Base-by-base conservation (phyloP, 2,113 vertebrate species). In the Mormoops blainvillei region DNA sequence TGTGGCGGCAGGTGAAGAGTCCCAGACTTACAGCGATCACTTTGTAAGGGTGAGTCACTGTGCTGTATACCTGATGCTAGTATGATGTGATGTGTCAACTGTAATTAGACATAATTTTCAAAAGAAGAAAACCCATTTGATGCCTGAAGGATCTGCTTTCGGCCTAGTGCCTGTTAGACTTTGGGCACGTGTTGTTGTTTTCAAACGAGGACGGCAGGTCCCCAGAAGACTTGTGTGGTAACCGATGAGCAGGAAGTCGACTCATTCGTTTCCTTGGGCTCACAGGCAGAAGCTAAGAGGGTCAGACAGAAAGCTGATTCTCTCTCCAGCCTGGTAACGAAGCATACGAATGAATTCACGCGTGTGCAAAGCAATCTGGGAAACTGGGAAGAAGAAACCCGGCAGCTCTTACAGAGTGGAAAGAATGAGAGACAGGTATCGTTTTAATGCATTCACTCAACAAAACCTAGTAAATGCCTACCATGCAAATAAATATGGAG, bases 381-480 rank as follows among this genome's bases (percentile, higher is more conserved):
- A n/a, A 96, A 0, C 65, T 98, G 98, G 98, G 98, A 98, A 65
- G 98, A 98, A 68, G 98, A 99, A 63, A 98, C 97, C 74, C 97
- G 95, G 86, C 38, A 97, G 82, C 97, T 98, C 63, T 94, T 99
- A 18, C 96, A 3, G 67, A 96, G 80, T 4, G 98, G 97, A 71
- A 98, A 98, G 83, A 70, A 92, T 3, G 84, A 98, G 88, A 97
- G 96, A 97, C 95, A 33, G 98, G 99, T 99, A 98, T 24, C 14
- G 36, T 67, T 41, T 50, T 45, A 50, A 43, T 33, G n/a, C 0
- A 2, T 28, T 80, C 8, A 12, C 36, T 95, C 31, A 67, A 15
- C 9, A 67, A 76, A 28, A 50, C 5, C 3, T 18, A 7, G 7
- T 48, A 12, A 56, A 19, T n/a, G 58, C 41, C 33, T 5, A 6